These are phyloP conservation scores for Vanessa cardui DNA, from an alignment of 2,888 invertebrate species.

Conservation along the genomic window DNA sequence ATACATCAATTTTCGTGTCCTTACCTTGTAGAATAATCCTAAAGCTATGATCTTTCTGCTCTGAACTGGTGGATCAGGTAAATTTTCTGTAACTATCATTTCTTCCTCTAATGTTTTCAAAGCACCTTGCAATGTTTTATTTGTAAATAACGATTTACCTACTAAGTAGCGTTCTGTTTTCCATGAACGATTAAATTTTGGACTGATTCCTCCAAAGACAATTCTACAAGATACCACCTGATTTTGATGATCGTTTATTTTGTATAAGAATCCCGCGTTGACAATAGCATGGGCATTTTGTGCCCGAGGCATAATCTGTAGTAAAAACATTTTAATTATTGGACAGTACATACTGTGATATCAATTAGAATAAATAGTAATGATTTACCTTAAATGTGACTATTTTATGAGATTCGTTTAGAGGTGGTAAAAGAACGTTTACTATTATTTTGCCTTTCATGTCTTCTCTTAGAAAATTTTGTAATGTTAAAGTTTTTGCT, in stretches of 20 bases:
- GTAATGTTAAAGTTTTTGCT: constrained; percentile 48
- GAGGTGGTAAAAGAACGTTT: constrained; percentile 77
- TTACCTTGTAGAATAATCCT: constrained; percentile 85
- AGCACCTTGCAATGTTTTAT: constrained; percentile 63
- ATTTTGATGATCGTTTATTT: constrained; percentile 55
- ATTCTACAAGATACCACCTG: constrained; percentile 69
- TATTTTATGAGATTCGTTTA: constrained; percentile 71
- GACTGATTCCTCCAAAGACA: constrained; percentile 81
- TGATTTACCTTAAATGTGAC: constrained; percentile 82
- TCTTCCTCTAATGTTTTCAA: constrained; percentile 51
- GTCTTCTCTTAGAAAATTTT: constrained; percentile 56
- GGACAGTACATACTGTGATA: no score
- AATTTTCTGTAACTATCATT: constrained; percentile 50
- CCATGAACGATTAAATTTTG: constrained; percentile 61
- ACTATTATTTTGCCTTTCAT: constrained; percentile 71
- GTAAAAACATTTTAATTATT: neutral
- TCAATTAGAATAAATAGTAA: no score
- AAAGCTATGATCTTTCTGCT: constrained; percentile 83
- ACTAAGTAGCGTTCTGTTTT: constrained; percentile 69
- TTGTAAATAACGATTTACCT: constrained; percentile 60
- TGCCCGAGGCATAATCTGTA: constrained; percentile 86
- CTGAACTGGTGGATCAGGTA: constrained; percentile 80
- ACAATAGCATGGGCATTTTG: constrained; percentile 89
- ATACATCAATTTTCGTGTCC: neutral
- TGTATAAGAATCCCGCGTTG: constrained; percentile 87